phyloP scores from a whole-genome alignment of 92 coral and sea anemone species.

The Phenganax subtilis region DNA sequence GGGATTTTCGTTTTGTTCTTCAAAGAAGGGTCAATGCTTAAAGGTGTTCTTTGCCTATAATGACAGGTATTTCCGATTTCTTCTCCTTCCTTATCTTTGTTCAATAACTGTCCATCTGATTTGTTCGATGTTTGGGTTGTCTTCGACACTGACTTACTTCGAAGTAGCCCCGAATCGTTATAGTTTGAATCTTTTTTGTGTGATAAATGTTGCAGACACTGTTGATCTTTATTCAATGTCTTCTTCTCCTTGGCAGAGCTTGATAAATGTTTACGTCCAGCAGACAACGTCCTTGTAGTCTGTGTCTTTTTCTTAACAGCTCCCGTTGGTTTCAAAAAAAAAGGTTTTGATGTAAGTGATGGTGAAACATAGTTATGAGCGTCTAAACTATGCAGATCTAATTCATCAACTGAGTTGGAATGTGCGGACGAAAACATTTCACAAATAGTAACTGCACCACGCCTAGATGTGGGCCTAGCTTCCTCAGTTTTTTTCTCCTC shows the following conservation, averaged over 20 bases:
- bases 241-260: background rate
- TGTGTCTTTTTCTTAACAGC: background rate
- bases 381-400: background rate
- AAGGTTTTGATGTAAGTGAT: slow-evolving; percentile 29
- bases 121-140: background rate
- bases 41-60: background rate
- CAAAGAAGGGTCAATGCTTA: background rate
- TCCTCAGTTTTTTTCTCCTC: slow-evolving; percentile 13
- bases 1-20: slow-evolving; percentile 9
- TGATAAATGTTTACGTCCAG: slow-evolving; percentile 12
- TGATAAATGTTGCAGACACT: background rate
- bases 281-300: slow-evolving; percentile 9
- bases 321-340: slow-evolving; percentile 15
- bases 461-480: slow-evolving; percentile 54
- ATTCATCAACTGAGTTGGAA: slow-evolving; percentile 36
- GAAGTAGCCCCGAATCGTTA: too few relatives aligned
- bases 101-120: background rate
- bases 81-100: background rate
- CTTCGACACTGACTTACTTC: background rate
- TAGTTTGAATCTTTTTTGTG: background rate
- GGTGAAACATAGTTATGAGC: slow-evolving; percentile 29
- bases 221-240: background rate
- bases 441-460: slow-evolving; percentile 69
- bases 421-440: slow-evolving; percentile 66
- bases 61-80: background rate